Conservation (phyloP, 2,888 invertebrate species). For the Onchidella celtica region DNA sequence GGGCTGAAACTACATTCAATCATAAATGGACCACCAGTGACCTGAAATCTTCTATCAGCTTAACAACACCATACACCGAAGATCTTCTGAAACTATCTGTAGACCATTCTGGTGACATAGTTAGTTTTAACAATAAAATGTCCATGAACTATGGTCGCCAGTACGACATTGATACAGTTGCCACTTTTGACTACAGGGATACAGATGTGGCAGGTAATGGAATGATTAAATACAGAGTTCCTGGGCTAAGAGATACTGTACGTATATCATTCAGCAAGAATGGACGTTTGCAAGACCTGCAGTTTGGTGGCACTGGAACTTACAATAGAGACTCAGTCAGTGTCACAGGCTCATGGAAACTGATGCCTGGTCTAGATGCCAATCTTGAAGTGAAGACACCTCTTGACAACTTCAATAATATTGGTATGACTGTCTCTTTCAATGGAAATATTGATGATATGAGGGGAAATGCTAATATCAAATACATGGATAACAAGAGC, state of each 20-base stretch:
- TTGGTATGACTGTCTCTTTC: slow-evolving; percentile 11
- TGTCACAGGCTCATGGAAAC: slow-evolving; percentile 25
- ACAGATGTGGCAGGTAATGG: slow-evolving; percentile 12
- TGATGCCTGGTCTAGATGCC: slow-evolving; percentile 22
- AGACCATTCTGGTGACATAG: slow-evolving; percentile 15
- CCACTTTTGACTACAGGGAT: background rate
- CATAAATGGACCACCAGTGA: slow-evolving; percentile 19
- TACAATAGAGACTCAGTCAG: slow-evolving; percentile 28
- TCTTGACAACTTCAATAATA: slow-evolving; percentile 13
- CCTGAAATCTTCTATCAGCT: slow-evolving; percentile 2
- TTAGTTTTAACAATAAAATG: slow-evolving; percentile 4
- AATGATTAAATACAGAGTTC: slow-evolving; percentile 37
- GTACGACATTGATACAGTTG: slow-evolving; percentile 34
- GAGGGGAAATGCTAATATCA: background rate
- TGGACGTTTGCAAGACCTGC: slow-evolving; percentile 36
- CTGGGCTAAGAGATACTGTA: background rate
- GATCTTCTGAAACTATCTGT: slow-evolving; percentile 24
- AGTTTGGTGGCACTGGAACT: slow-evolving; percentile 11
- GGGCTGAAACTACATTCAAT: slow-evolving; percentile 10
- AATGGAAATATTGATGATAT: slow-evolving; percentile 10
- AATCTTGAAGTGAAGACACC: slow-evolving; percentile 23
- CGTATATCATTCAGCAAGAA: slow-evolving; percentile 13
- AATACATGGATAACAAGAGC: background rate
- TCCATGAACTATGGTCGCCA: slow-evolving; percentile 36
- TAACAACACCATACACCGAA: slow-evolving; percentile 27